A percentile compares a stretch with the other conserved stretches of the same genome.
phyloP scores from a whole-genome alignment of 2,797 vertebrate genomes.

The Leucoraja ocellata region DNA sequence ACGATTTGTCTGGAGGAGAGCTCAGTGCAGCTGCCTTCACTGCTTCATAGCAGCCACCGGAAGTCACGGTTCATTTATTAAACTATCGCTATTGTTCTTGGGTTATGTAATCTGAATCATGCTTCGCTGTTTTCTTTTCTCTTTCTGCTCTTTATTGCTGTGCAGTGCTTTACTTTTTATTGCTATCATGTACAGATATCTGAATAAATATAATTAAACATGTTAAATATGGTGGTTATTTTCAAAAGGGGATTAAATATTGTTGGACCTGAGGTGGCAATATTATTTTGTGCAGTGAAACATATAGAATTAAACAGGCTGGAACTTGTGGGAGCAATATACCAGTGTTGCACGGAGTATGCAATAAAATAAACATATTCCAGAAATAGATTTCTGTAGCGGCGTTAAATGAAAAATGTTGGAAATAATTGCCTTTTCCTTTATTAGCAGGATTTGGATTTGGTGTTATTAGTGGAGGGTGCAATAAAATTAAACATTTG shows the following conservation, averaged over 20 bases:
- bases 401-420: background rate
- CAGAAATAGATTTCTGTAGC: background rate
- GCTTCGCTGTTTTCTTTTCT: background rate
- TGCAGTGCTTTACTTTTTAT: background rate
- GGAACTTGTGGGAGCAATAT: background rate
- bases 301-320: background rate
- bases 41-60: too few relatives aligned
- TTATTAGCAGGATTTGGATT: background rate
- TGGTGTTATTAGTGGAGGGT: background rate
- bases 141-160: background rate
- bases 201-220: background rate
- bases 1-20: too few relatives aligned
- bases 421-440: too few relatives aligned
- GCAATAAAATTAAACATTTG: background rate
- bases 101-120: background rate
- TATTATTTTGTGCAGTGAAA: background rate
- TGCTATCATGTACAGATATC: background rate
- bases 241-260: background rate
- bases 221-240: background rate
- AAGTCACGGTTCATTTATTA: background rate
- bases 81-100: background rate
- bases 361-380: background rate
- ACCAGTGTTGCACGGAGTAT: background rate
- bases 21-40: too few relatives aligned
- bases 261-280: background rate